Conservation (phyloP, 2,797 vertebrate species). For the Kryptolebias ocellatus region DNA sequence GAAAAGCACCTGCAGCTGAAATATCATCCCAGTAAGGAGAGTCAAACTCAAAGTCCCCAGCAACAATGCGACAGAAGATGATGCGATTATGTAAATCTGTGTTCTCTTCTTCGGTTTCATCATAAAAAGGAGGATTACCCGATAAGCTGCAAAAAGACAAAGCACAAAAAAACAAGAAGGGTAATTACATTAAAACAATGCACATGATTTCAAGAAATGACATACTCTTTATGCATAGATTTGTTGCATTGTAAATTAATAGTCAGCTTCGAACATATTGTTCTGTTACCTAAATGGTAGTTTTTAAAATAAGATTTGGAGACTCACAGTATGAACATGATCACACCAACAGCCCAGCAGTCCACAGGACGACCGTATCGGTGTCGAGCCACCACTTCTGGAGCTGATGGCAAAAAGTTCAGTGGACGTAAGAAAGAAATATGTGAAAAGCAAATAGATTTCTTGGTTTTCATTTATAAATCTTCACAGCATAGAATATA, state of each 20-base stretch:
- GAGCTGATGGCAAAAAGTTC: conserved; percentile 72
- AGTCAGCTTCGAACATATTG: neutral
- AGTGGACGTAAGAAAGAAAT: conserved; percentile 4
- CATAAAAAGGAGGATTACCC: conserved; percentile 90
- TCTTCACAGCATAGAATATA: conserved; percentile 21
- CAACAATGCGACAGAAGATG: conserved; percentile 90
- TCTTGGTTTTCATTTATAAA: conserved; percentile 23
- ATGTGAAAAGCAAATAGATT: conserved; percentile 14
- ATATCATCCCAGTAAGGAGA: conserved; percentile 90
- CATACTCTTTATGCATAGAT: neutral
- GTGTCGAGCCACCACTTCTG: conserved; percentile 88
- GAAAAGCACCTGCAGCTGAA: conserved; percentile 83
- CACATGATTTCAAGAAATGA: neutral
- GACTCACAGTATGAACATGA: conserved; percentile 90
- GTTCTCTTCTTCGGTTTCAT: conserved; percentile 89
- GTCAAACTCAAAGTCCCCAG: conserved; percentile 89
- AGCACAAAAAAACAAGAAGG: neutral
- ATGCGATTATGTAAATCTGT: conserved; percentile 88
- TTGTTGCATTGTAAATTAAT: neutral
- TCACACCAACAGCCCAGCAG: conserved; percentile 90
- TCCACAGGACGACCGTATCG: conserved; percentile 89
- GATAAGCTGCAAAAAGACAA: conserved; percentile 76
- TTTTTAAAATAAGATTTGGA: conserved; percentile 14
- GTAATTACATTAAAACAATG: neutral
- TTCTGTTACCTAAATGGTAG: neutral